Evolutionary conservation across 2,888 invertebrate species (phyloP).

Genomic region (Byasa hedistus): DNA sequence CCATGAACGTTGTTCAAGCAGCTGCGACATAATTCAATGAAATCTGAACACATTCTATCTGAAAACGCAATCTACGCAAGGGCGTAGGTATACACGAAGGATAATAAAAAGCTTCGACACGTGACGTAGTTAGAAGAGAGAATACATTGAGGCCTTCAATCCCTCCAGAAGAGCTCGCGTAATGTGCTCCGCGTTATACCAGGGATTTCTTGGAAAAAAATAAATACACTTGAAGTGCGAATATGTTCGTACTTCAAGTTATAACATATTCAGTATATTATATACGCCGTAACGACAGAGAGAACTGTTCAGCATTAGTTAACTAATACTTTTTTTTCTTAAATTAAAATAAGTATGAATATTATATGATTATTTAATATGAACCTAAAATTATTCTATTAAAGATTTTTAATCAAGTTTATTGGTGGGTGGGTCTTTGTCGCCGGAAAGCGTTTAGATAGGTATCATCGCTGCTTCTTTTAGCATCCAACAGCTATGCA

Average conservation of each 20-base stretch:
- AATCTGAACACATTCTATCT: conserved; percentile 35
- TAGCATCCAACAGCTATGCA: too few species aligned
- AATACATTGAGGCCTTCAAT: conserved; percentile 55
- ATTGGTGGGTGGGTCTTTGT: too few species aligned
- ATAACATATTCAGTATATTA: neutral
- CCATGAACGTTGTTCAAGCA: neutral
- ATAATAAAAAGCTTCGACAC: conserved; percentile 70
- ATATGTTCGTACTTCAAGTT: neutral
- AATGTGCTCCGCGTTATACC: conserved; percentile 32
- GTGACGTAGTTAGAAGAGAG: conserved; percentile 62
- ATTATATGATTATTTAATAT: too few species aligned
- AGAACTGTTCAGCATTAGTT: too few species aligned
- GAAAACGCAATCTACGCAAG: conserved; percentile 40
- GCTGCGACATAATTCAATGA: neutral
- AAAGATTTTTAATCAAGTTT: too few species aligned
- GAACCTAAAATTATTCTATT: too few species aligned
- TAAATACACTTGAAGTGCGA: conserved; percentile 19
- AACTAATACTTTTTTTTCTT: too few species aligned
- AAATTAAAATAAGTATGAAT: too few species aligned
- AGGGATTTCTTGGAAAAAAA: conserved; percentile 23
- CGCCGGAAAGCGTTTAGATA: too few species aligned
- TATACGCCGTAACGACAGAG: neutral
- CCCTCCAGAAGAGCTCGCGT: conserved; percentile 41
- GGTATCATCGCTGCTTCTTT: too few species aligned
- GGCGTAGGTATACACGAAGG: conserved; percentile 39